Evolutionary conservation across 1,140 invertebrate genomes (phyloP), one percentile per base, ranked within the genome.

Genomic region (Trichonephila clavata): DNA sequence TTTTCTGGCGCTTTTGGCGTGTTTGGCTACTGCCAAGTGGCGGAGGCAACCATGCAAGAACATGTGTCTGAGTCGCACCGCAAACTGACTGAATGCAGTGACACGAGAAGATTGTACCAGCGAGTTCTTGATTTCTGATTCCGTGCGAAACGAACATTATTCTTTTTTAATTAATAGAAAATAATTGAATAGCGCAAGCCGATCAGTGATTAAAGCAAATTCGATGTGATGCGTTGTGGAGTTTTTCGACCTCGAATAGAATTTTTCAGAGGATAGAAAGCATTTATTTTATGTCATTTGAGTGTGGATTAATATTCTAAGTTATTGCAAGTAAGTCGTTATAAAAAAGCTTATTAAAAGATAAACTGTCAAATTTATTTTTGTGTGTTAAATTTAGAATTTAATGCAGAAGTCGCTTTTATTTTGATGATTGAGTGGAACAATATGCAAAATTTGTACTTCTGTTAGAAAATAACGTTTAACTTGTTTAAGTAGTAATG

Each of bases 101-200:
- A 61, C 32, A 61, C 61, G 86, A 87, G 7, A 63, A 87, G 59
- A 39, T 20, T 24, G 16, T 24, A 65, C 32, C 39, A 13, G 8
- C 86, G 86, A 87, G 27, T 65, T 87, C 60, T 87, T 24, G 24
- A 14, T 77, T 77, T 77, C 18, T 65, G 24, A 87, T 63, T 20
- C 50, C 32, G 86, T 39, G 86, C 86, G 86, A 87, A 87, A 87
- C 86, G 86, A 87, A 63, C 86, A 16, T 20, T 18, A 43, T 63
- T 61, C 59, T 63, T 21, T 50, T 27, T 83, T 83, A 14, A 59
- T 83, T 43, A 50, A 57, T 50, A n/a, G 50, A 83, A 57, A 83
- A 21, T 83, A 83, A 57, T 83, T 57, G 27, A 18, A 20, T 50
- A 27, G 20, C 24, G 18, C 13, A 27, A 77, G 24, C 71, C 71